Evolutionary conservation across 1,140 invertebrate species (phyloP).

Genomic region (Stegodyphus dumicola): DNA sequence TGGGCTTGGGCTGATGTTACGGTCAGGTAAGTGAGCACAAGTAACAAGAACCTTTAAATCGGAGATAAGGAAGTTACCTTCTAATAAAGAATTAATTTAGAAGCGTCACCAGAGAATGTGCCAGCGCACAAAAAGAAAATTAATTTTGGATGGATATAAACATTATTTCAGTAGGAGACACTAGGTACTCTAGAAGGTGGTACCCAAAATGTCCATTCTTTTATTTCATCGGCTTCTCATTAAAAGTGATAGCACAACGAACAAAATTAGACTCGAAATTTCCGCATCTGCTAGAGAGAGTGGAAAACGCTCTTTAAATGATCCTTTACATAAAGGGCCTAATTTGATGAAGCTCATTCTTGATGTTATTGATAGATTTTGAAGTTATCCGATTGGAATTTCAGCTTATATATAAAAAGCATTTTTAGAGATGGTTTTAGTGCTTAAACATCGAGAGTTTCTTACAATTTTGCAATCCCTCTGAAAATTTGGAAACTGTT

Average conservation of each 20-base stretch:
- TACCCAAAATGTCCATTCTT: background rate
- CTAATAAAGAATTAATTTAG: too few species aligned
- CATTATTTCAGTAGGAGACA: too few species aligned
- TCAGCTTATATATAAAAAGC: constrained; percentile 68
- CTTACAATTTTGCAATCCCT: background rate
- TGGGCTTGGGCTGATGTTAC: too few species aligned
- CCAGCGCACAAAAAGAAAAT: too few species aligned
- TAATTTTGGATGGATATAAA: too few species aligned
- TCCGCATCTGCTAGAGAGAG: constrained; percentile 61
- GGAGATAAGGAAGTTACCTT: too few species aligned
- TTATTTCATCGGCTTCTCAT: constrained; percentile 63
- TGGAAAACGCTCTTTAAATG: constrained; percentile 58
- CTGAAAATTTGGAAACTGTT: background rate
- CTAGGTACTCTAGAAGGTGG: too few species aligned
- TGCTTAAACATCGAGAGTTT: background rate
- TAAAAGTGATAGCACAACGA: constrained; percentile 59
- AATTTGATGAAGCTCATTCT: constrained; percentile 67
- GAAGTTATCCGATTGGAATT: constrained; percentile 65
- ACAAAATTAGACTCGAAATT: constrained; percentile 63
- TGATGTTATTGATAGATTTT: constrained; percentile 66
- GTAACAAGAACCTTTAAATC: too few species aligned
- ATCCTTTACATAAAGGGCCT: constrained; percentile 43
- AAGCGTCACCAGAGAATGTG: too few species aligned
- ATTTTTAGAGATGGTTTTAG: constrained; percentile 67
- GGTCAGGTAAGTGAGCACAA: too few species aligned